A percentile compares a stretch with the other conserved stretches of the same genome.
Evolutionary conservation across 2,113 vertebrate genomes (phyloP).

Genomic region (Nothoprocta perdicaria): DNA sequence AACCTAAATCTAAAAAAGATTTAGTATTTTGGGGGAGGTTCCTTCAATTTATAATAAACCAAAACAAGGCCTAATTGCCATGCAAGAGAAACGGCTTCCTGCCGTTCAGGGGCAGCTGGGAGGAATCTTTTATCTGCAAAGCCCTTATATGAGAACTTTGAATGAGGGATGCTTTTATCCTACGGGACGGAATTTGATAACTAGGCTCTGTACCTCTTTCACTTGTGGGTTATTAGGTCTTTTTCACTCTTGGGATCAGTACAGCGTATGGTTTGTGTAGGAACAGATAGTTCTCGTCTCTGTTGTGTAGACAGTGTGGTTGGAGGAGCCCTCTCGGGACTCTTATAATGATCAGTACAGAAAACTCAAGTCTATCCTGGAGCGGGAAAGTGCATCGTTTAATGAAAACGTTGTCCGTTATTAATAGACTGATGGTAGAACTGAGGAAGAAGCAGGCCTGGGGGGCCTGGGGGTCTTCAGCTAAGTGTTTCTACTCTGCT

Average conservation of each 20-base stretch:
- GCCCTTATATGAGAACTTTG: slow-evolving; percentile 51
- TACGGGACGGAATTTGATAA: slow-evolving; percentile 67
- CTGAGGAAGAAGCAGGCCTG: slow-evolving; percentile 63
- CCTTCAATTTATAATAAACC: slow-evolving; percentile 23
- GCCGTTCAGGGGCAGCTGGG: slow-evolving; percentile 29
- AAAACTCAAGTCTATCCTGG: slow-evolving; percentile 73
- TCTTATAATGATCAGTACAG: slow-evolving; percentile 70
- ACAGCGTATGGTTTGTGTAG: slow-evolving; percentile 49
- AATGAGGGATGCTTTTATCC: slow-evolving; percentile 61
- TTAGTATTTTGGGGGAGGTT: neutral
- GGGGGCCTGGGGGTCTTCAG: slow-evolving; percentile 69
- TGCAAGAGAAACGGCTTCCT: slow-evolving; percentile 36
- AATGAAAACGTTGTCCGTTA: slow-evolving; percentile 75
- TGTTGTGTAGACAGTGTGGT: slow-evolving; percentile 71
- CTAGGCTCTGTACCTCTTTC: slow-evolving; percentile 59
- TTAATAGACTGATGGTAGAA: slow-evolving; percentile 76
- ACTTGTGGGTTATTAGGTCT: slow-evolving; percentile 66
- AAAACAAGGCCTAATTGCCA: slow-evolving; percentile 41
- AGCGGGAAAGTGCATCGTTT: slow-evolving; percentile 69
- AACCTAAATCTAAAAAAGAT: neutral
- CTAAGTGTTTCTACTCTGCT: slow-evolving; percentile 74
- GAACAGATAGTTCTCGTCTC: slow-evolving; percentile 72
- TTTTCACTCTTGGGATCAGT: slow-evolving; percentile 64
- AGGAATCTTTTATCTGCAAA: slow-evolving; percentile 64
- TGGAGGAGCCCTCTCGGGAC: slow-evolving; percentile 69